Evolutionary conservation across 1,140 invertebrate genomes (phyloP), one percentile per base, ranked within the genome.

Genomic region (Drosophila arawakana): DNA sequence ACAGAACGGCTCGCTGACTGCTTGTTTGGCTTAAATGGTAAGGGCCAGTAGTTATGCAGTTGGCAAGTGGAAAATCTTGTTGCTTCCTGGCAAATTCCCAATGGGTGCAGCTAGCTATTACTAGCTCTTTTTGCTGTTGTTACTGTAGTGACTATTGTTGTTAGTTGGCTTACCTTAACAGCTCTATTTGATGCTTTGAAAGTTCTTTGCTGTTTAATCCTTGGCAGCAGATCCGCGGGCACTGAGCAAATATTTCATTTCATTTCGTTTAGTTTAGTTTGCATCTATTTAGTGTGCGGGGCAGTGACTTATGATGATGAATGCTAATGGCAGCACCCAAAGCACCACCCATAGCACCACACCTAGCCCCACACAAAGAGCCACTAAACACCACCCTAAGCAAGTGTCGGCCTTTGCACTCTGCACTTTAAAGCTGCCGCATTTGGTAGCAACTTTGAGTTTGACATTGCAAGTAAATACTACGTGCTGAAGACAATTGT

Each of bases 301-400:
- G 81, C 82, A 81, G 78, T 91, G 90, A 91, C 85, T 91, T 91
- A 91, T 91, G 90, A 91, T 91, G 90, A 91, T 91, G 83, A 91
- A 91, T 91, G 80, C 80, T 81, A 81, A 80, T 90, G 88, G 75
- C 72, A 66, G 41, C 41, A 44, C 9, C 30, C 35, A 11, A 30
- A 30, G 6, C 44, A 8, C 13, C 47, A 21, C 47, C 9, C 47
- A 18, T 1, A 30, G 13, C 44, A 8, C 13, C 47, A 21, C 21
- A 3, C 47, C 9, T 2, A 18, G 47, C 47, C 2, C 44, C 13
- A 47, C 18, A 0, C 44, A 47, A 21, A 21, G 18, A 21, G 18
- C 18, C 18, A 21, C 18, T 21, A 21, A 21, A 21, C 18, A 3
- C 13, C 47, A 21, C 47, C 3, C 47, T 21, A 21, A 18, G 47